Base-by-base conservation (phyloP, 2,888 invertebrate genomes). In the Syrista parreyssii region DNA sequence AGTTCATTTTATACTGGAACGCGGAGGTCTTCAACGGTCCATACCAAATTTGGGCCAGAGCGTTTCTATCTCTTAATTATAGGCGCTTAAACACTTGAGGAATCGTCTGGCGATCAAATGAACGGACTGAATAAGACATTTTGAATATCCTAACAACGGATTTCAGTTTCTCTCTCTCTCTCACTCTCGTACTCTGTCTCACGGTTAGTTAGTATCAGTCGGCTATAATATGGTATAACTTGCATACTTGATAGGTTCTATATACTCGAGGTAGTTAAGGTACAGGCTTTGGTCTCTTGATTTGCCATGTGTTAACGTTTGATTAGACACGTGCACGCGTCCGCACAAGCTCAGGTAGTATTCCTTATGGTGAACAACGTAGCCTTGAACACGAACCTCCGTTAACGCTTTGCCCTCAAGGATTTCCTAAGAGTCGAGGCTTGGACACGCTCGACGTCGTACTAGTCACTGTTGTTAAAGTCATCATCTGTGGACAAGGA, bases 291-390 rank as follows among this genome's bases (percentile, higher is more conserved):
- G 71, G 71, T 31, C 31, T 33, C 12, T 30, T 71, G 71, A 71
- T 71, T 71, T 71, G 33, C 33, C 71, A 23, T 33, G 31, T 71
- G 71, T 71, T 81, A 80, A 80, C 80, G 80, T 84, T 79, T 77
- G 80, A 82, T 83, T 85, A 84, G 83, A 82, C 80, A 82, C 79
- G 81, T 79, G 79, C 79, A 82, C 80, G 80, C 75, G 75, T 79
- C 71, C 23, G 71, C 71, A 33, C 71, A 33, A 55, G 31, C 31
- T 71, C 71, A 71, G 6, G 32, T 32, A 71, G 9, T 1, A 71
- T 71, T 55, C 23, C 55, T 55, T 23, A 23, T 55, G 55, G 55
- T 2, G 55, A 55, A 55, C 23, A 55, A 55, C 55, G 23, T 55
- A 55, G 23, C 55, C 55, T 55, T 55, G 55, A 55, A 55, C 55